Evolutionary conservation across 2,888 invertebrate species (phyloP), one percentile per base, ranked within the genome.

Genomic region (Drosophila quasianomalipes): DNA sequence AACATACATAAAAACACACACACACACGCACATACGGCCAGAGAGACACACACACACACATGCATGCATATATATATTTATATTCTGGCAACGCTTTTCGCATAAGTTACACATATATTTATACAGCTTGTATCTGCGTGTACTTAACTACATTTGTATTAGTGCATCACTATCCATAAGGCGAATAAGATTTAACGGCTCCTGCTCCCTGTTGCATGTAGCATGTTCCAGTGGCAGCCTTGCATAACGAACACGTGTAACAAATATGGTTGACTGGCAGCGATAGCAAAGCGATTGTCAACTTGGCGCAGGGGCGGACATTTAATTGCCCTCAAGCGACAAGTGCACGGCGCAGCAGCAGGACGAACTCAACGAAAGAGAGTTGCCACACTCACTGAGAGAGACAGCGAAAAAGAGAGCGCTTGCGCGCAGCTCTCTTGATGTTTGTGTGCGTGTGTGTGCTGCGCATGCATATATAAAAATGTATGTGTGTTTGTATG

Each of bases 201-300:
- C 76, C 80, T 68, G 70, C 47, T 49, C 44, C 70, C 55, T 71
- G n/a, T 30, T 47, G 47, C 47, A 47, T 59, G 30, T 52, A 47
- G 66, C 63, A 60, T 66, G 68, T 74, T 70, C 51, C 65, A 85
- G 70, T 57, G 75, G 70, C 90, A 91, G 78, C 85, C 90, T 91
- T 89, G 90, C 87, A 91, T 87, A 87, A 87, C 87, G 83, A 85
- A 90, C 91, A 87, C 89, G 91, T 90, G 90, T 90, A 91, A 70
- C 78, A 82, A 92, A 83, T 85, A 85, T 88, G 89, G 78, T 89
- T 87, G 80, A 83, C 78, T 89, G 82, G 62, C 47, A 68, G 61
- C 67, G 67, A 53, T 69, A 83, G 64, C 68, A 47, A 66, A 69
- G 57, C 67, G 75, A 89, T 89, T 87, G 90, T 89, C 90, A 81